These are phyloP conservation scores for Chaetophractus vellerosus DNA, from an alignment of 2,797 vertebrate genomes.

Conservation along the genomic window DNA sequence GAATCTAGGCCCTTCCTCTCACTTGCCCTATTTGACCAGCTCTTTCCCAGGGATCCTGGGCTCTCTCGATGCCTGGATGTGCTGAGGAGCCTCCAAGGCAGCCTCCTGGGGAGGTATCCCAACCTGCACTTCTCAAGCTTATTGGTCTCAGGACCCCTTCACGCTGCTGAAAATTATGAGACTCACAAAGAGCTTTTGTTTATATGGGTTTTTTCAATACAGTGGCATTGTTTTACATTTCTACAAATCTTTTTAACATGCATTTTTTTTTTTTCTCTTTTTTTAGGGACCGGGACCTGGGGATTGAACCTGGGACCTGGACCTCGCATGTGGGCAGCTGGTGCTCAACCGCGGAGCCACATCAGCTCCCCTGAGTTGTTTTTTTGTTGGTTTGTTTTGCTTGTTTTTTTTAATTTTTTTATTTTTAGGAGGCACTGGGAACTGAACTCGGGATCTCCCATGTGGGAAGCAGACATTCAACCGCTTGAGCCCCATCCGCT, in stretches of 20 bases:
- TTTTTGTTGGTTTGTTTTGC: too few relatives aligned
- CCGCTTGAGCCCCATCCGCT: too few relatives aligned
- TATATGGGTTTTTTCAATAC: neutral
- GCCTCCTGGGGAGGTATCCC: neutral
- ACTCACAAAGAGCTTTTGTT: neutral
- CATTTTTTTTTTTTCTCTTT: neutral
- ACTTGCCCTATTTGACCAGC: neutral
- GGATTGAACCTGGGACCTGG: too few relatives aligned
- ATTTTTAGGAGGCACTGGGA: too few relatives aligned
- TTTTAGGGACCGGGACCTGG: too few relatives aligned
- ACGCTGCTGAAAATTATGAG: neutral
- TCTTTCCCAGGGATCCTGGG: neutral
- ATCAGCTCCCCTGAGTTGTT: too few relatives aligned
- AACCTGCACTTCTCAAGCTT: neutral
- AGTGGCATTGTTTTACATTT: neutral
- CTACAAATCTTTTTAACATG: neutral
- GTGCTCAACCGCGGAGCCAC: too few relatives aligned
- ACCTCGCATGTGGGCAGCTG: too few relatives aligned
- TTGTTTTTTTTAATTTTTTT: too few relatives aligned
- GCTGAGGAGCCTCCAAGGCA: neutral
- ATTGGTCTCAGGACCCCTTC: neutral
- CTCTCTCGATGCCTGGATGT: neutral
- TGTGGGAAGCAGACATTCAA: too few relatives aligned
- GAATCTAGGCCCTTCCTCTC: neutral
- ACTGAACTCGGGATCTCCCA: too few relatives aligned